Conservation (phyloP, 2,888 invertebrate species). For the Drosophila kuntzei region DNA sequence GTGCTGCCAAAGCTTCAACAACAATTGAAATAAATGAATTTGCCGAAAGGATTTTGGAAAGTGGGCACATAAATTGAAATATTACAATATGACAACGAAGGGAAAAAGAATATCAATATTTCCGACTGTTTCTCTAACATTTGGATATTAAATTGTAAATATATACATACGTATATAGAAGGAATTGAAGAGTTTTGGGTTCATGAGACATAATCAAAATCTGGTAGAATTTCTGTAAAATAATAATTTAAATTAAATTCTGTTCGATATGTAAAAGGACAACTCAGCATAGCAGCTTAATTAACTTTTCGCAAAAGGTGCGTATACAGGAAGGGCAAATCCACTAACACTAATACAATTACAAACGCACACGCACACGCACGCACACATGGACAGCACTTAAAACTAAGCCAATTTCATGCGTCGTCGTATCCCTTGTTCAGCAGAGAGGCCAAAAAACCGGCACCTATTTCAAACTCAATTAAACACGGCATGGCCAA, state of each 20-base stretch:
- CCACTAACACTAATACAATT: conserved; percentile 20
- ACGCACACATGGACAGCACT: conserved; percentile 26
- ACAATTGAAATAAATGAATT: conserved; percentile 82
- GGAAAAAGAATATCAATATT: conserved; percentile 23
- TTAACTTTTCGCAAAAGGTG: conserved; percentile 46
- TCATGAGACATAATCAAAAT: neutral
- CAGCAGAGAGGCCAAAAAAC: conserved; percentile 36
- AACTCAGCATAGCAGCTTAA: conserved; percentile 31
- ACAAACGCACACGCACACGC: conserved; percentile 4
- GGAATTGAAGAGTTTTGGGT: neutral
- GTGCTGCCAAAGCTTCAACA: conserved; percentile 52
- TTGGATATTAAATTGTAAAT: conserved; percentile 30
- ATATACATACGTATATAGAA: neutral
- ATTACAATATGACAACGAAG: conserved; percentile 36
- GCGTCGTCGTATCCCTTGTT: conserved; percentile 53
- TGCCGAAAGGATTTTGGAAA: conserved; percentile 65
- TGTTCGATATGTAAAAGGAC: conserved; percentile 20
- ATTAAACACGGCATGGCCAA: conserved; percentile 69
- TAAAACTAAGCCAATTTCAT: conserved; percentile 75
- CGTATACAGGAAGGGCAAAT: conserved; percentile 17
- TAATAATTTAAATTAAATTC: conserved; percentile 49
- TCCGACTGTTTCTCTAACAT: conserved; percentile 19
- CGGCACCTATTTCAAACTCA: conserved; percentile 81
- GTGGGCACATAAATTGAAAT: conserved; percentile 60
- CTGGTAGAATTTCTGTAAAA: conserved; percentile 11